phyloP scores from a whole-genome alignment of 2,888 invertebrate species.

The Andrena flavipes region DNA sequence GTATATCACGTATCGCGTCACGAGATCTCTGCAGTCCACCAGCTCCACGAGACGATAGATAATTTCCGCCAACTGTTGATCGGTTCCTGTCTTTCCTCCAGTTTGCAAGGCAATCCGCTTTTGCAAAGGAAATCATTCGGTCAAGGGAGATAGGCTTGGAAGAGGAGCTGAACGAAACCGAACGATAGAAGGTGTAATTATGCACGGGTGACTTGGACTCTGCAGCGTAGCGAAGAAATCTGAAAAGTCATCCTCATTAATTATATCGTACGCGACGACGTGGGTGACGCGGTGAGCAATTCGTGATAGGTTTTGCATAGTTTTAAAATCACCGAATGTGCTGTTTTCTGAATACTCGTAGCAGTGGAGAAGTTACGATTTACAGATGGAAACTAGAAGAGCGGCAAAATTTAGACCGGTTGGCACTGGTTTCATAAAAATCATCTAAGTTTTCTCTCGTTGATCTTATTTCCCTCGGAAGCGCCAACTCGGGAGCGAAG shows the following conservation, averaged over 20 bases:
- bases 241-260: background rate
- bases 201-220: too few relatives aligned
- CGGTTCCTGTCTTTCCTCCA: too few relatives aligned
- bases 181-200: background rate
- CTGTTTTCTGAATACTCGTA: background rate
- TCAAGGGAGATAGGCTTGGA: background rate
- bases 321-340: too few relatives aligned
- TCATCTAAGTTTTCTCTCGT: constrained; percentile 6
- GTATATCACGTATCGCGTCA: background rate
- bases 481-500: background rate
- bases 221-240: background rate
- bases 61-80: too few relatives aligned
- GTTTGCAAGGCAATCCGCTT: too few relatives aligned
- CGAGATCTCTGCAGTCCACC: background rate
- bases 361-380: background rate
- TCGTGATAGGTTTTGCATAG: background rate
- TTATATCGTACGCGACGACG: background rate
- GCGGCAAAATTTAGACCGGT: constrained; percentile 8
- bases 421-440: constrained; percentile 15
- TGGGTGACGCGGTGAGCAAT: background rate
- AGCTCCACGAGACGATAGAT: background rate
- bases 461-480: constrained; percentile 50
- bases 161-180: background rate
- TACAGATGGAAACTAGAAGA: background rate
- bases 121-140: too few relatives aligned